Conservation (phyloP, 2,113 vertebrate species). For the Tychaedon coryphoeus region DNA sequence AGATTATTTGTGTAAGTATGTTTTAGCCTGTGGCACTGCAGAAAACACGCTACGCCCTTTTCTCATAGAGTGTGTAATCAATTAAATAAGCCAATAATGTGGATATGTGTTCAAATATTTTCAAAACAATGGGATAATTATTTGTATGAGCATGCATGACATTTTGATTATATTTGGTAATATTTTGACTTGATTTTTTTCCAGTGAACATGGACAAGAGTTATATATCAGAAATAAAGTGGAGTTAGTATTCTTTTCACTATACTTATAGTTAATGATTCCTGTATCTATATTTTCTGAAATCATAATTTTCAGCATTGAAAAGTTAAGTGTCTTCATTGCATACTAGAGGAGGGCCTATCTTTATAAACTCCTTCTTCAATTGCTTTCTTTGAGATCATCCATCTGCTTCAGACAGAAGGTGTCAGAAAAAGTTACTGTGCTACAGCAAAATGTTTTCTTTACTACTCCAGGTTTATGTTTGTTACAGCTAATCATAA, state of each 20-base stretch:
- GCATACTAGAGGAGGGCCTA: not conserved
- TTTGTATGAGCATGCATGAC: not conserved
- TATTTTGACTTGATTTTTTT: not conserved
- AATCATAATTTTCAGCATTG: not conserved
- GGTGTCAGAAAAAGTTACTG: constrained; percentile 10
- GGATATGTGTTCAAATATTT: not conserved
- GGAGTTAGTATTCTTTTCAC: not conserved
- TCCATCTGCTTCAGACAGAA: not conserved
- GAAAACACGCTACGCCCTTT: not conserved
- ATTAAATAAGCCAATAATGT: not conserved
- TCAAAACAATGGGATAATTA: not conserved
- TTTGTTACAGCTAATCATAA: constrained; percentile 41
- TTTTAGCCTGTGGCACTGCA: not conserved
- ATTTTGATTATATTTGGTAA: not conserved
- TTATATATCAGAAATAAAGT: not conserved
- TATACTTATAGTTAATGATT: not conserved
- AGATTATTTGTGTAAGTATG: not conserved
- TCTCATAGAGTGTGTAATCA: not conserved
- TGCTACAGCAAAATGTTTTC: constrained; percentile 8
- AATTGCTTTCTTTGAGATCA: not conserved
- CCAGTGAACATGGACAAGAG: not conserved
- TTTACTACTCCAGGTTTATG: constrained; percentile 27
- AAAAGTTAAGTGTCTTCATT: not conserved
- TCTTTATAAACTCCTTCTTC: not conserved
- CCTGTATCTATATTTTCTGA: not conserved